Base-by-base conservation (phyloP, 2,113 vertebrate genomes). In the Centropristis striata region DNA sequence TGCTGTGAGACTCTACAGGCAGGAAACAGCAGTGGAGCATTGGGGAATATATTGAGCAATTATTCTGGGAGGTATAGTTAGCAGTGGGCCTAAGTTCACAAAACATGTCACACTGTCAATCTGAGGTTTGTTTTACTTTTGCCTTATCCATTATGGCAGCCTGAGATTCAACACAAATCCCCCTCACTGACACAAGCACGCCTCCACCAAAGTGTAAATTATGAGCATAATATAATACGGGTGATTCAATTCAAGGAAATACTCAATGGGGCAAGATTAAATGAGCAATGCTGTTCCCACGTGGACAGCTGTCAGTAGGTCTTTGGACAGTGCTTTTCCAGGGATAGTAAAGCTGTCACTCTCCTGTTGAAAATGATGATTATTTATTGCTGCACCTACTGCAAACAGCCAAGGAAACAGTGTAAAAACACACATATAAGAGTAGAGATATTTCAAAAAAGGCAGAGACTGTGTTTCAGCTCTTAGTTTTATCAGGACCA, bases 41-140 rank as follows among this genome's bases (percentile, higher is more conserved):
- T 61, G 58, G 78, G 76, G 78, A 80, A 76, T 69, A 85, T 55
- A 37, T 23, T 51, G 58, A 82, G 85, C 57, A 92, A 90, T 90
- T 90, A 86, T 85, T 70, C 76, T 55, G 86, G 85, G 74, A 87
- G 78, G 79, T 81, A 78, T 53, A 68, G 63, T 71, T 49, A 73
- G 51, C 55, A 65, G 59, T 83, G 66, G 50, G 60, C 71, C 61
- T 32, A 4, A 54, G 41, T 71, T 86, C 79, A 88, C 67, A 71
- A 69, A 78, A 71, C 64, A 83, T 78, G 67, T 73, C 88, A 88
- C 23, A 41, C 57, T 84, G 84, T 75, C 83, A 89, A 47, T 78
- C 57, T 39, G 25, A 47, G 2, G 58, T 82, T 88, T 84, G 82
- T 87, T 87, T 84, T 79, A 65, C 63, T 83, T 83, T 50, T 78